Conservation (phyloP, 2,797 vertebrate species). For the Melopsittacus undulatus region DNA sequence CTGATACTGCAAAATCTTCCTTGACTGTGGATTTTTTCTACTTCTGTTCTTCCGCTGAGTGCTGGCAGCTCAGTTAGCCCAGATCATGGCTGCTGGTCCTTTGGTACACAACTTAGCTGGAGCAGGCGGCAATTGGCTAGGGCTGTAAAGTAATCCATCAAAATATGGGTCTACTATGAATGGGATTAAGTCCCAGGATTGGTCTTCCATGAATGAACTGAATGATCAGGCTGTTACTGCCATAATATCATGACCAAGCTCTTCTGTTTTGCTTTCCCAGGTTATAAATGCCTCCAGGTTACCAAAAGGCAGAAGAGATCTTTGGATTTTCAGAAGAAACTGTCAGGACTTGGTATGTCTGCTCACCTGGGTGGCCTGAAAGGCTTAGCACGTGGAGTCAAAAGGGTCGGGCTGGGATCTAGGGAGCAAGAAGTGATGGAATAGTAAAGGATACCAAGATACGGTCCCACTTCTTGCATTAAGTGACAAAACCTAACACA, state of each 20-base stretch:
- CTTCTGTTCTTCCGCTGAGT: neutral
- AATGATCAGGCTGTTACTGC: neutral
- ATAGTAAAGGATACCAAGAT: neutral
- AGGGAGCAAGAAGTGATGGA: neutral
- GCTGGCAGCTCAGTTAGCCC: neutral
- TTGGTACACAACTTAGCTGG: neutral
- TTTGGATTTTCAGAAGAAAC: constrained; percentile 23
- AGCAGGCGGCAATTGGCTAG: neutral
- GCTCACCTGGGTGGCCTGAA: neutral
- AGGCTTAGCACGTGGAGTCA: neutral
- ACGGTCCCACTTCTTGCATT: neutral
- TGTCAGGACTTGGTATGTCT: constrained; percentile 56
- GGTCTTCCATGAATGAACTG: neutral
- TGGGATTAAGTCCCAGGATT: neutral
- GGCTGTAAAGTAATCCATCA: neutral
- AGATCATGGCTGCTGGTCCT: neutral
- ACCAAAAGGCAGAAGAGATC: constrained; percentile 49
- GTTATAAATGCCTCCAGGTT: constrained; percentile 43
- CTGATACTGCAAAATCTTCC: neutral
- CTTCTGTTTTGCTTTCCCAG: constrained; percentile 31
- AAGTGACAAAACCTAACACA: neutral
- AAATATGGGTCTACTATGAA: neutral
- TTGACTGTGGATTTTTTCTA: neutral
- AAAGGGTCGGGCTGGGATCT: neutral
- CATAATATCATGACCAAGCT: neutral